These are phyloP conservation scores for Achlya flavicornis DNA, from an alignment of 2,888 invertebrate species.

Conservation along the genomic window DNA sequence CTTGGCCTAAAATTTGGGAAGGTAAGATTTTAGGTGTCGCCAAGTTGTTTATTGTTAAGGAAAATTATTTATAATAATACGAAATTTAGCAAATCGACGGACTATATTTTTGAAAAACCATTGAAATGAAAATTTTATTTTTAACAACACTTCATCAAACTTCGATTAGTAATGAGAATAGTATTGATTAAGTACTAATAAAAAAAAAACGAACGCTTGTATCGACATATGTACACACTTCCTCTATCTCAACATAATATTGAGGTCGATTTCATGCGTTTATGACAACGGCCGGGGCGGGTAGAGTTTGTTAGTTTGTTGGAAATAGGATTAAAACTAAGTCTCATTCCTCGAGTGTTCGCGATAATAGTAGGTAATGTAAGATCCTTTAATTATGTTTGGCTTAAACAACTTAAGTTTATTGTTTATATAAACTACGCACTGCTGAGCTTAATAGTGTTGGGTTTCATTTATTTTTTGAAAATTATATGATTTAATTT, in stretches of 20 bases:
- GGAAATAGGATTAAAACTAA: conserved; percentile 18
- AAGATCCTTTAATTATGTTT: conserved; percentile 19
- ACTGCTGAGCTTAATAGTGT: neutral
- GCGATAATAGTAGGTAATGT: conserved; percentile 19
- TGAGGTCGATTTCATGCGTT: conserved; percentile 1
- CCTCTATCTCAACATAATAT: neutral
- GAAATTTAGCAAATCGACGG: neutral
- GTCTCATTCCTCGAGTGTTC: conserved; percentile 14
- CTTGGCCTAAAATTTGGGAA: neutral
- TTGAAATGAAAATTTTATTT: no score
- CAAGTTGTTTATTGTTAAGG: neutral
- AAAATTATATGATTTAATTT: neutral
- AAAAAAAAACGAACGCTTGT: no score
- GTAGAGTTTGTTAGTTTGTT: conserved; percentile 13
- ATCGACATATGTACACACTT: neutral
- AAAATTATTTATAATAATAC: neutral
- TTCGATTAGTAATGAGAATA: neutral
- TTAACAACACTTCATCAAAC: no score
- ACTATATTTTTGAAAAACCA: no score
- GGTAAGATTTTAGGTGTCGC: neutral
- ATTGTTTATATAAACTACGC: conserved; percentile 10
- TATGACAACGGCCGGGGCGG: neutral
- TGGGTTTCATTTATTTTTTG: neutral
- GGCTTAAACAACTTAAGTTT: conserved; percentile 19
- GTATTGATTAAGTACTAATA: neutral